Evolutionary conservation across 2,888 invertebrate species (phyloP).

Genomic region (Leucophora obtusa): DNA sequence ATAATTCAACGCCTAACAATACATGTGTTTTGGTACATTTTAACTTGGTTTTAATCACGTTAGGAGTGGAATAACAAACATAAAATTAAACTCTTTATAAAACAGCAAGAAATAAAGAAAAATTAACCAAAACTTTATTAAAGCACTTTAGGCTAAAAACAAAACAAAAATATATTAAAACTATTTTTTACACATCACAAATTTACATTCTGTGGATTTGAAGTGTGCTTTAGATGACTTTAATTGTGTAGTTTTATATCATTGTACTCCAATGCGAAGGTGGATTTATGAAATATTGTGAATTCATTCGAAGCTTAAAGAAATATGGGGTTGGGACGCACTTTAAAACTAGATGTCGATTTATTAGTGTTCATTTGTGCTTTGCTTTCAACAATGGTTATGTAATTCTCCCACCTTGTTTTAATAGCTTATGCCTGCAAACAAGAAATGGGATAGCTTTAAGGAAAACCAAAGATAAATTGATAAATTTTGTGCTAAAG

Average conservation of each 20-base stretch:
- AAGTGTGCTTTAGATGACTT: conserved; percentile 38
- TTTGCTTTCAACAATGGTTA: no score
- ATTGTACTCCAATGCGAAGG: no score
- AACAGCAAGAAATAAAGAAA: conserved; percentile 1
- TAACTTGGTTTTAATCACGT: conserved; percentile 1
- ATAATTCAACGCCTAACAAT: conserved; percentile 31
- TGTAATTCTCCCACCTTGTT: no score
- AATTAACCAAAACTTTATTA: conserved; percentile 10
- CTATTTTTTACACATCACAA: conserved; percentile 15
- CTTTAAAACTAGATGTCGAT: no score
- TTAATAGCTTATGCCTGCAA: no score
- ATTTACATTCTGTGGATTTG: conserved; percentile 15
- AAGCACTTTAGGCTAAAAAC: conserved; percentile 32
- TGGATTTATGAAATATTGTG: no score
- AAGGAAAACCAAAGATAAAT: no score
- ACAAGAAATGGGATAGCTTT: no score
- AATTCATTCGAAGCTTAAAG: no score
- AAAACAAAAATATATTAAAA: neutral
- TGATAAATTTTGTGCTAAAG: no score
- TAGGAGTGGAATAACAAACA: conserved; percentile 14
- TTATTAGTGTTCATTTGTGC: no score
- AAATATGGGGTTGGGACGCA: no score
- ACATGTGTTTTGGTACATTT: conserved; percentile 8
- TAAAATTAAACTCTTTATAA: neutral
- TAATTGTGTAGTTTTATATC: conserved; percentile 16